Base-by-base conservation (phyloP, 2,797 vertebrate species). In the Myripristis murdjan region DNA sequence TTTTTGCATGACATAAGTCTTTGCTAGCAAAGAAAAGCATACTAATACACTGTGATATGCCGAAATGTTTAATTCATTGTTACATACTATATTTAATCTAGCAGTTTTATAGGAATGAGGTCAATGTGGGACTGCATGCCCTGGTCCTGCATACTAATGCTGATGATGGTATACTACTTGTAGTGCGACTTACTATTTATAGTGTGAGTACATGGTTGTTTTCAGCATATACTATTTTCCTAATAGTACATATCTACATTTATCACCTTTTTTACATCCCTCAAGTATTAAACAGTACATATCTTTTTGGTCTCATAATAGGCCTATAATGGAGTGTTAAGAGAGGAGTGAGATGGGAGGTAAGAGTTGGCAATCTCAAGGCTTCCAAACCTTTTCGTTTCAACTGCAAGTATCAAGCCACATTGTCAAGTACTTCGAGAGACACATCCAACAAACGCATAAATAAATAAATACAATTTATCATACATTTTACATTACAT, bases 391-490 rank as follows among this genome's bases (percentile, higher is more conserved):
- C 73, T 83, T 84, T 74, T 66, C 72, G 53, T 68, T 73, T 73
- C 70, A 75, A 49, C 81, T 69, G 77, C 79, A 77, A 79, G 53
- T 82, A 61, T 77, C 68, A 61, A 90, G 85, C 85, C 86, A 90
- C 86, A 81, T 81, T 2, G 70, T 91, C 87, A 81, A 88, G 87
- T 90, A 85, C 84, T 81, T 73, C 73, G 48, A 84, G 74, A 82
- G 77, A 87, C 70, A 89, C 76, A 73, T 90, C 90, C 83, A 87
- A 84, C 70, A 64, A 87, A 90, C 84, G 67, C 91, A 94, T 93
- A 90, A 92, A 93, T 95, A 94, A 92, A 94, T 95, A 94, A 91
- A 92, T 92, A 93, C 86, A 91, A 84, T 93, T 92, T 91, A 94
- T 94, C 82, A 87, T 92, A 91, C 91, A 92, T 91, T 94, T 93